These are phyloP conservation scores for Synanthedon tipuliformis DNA, from an alignment of 2,888 invertebrate species.

Conservation along the genomic window DNA sequence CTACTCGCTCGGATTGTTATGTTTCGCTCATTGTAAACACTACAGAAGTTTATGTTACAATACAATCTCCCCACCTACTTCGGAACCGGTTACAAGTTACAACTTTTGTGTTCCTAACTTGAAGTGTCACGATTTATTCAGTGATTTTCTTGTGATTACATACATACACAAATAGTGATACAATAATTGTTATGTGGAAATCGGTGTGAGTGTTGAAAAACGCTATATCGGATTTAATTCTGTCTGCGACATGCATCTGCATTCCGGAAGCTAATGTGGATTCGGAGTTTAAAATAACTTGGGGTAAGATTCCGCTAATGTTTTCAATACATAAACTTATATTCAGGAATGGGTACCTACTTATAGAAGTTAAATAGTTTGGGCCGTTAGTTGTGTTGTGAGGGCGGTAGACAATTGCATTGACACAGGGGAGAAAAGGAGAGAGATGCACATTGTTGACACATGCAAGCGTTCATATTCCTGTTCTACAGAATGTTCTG, in stretches of 20 bases:
- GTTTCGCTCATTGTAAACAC: slow-evolving; percentile 29
- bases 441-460: slow-evolving; percentile 44
- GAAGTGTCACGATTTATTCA: slow-evolving; percentile 24
- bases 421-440: slow-evolving; percentile 48
- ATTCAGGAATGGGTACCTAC: neutral
- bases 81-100: slow-evolving; percentile 58
- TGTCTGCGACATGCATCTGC: slow-evolving; percentile 7
- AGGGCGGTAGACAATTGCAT: slow-evolving; percentile 33
- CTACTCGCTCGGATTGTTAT: slow-evolving; percentile 4
- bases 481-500: neutral
- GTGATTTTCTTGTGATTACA: slow-evolving; percentile 35
- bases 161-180: slow-evolving; percentile 1
- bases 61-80: slow-evolving; percentile 34
- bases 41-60: slow-evolving; percentile 28
- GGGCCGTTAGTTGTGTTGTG: slow-evolving; percentile 8
- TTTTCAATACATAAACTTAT: neutral
- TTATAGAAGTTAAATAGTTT: neutral
- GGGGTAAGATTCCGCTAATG: neutral
- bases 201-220: slow-evolving; percentile 2
- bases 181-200: neutral
- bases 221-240: slow-evolving; percentile 7
- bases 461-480: slow-evolving; percentile 23
- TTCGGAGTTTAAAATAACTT: neutral
- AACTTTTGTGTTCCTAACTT: slow-evolving; percentile 31
- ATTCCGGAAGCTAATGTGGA: neutral